Percentiles rank a stretch among this genome's conserved stretches.
Conservation (phyloP, 2,113 vertebrate genomes). For the Sorex fumeus region DNA sequence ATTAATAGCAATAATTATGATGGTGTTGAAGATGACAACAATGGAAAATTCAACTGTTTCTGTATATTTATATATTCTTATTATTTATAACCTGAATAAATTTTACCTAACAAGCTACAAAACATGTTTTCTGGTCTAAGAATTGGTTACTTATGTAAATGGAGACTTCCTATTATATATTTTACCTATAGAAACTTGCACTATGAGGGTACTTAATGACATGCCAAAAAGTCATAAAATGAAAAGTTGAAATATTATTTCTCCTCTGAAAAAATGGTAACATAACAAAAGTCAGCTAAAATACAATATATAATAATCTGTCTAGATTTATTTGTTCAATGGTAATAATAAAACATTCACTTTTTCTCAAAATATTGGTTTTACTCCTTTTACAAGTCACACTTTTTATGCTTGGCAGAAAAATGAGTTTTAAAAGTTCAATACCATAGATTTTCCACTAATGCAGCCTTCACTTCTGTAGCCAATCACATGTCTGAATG, state of each 20-base stretch:
- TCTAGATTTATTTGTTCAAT: background rate
- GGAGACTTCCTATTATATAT: background rate
- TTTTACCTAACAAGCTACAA: background rate
- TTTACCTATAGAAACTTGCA: background rate
- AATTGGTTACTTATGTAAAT: background rate
- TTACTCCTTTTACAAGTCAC: background rate
- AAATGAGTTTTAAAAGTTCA: background rate
- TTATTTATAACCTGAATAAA: background rate
- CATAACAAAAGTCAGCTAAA: constrained; percentile 4
- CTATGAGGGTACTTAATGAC: background rate
- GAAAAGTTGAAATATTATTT: background rate
- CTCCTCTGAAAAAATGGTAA: background rate
- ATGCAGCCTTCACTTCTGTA: constrained; percentile 24
- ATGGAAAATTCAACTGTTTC: background rate
- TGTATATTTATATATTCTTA: background rate
- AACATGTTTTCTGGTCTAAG: background rate
- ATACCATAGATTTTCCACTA: background rate
- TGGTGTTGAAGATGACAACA: background rate
- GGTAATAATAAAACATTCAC: too few relatives aligned
- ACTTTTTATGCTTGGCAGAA: constrained; percentile 9
- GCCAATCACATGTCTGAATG: background rate
- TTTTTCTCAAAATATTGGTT: background rate
- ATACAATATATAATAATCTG: background rate
- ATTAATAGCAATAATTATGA: background rate
- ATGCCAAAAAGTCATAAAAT: background rate